A percentile compares a stretch with the other conserved stretches of the same genome.
These are phyloP conservation scores for Romanogobio albipinnatus DNA, from an alignment of 2,113 vertebrate species.

Conservation along the genomic window DNA sequence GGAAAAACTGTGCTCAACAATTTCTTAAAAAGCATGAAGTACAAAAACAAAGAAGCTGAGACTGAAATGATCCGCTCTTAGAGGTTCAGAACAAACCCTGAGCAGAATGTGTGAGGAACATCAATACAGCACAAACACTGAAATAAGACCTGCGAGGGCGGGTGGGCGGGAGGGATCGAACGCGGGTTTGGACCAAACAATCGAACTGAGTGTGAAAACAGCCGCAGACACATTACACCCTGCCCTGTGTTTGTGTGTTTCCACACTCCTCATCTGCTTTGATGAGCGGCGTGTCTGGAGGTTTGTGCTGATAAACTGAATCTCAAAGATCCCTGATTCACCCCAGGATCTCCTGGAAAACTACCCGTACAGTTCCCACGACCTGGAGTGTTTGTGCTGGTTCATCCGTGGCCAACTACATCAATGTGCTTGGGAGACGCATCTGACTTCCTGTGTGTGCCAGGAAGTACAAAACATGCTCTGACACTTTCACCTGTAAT, in stretches of 20 bases:
- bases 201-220: not conserved
- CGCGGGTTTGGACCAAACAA: slow-evolving; percentile 11
- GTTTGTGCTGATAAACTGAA: not conserved
- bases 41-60: slow-evolving; percentile 18
- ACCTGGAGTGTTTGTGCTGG: not conserved
- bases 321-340: not conserved
- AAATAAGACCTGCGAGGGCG: not conserved
- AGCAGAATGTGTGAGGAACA: slow-evolving; percentile 27
- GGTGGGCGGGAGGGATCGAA: not conserved
- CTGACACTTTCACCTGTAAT: not conserved
- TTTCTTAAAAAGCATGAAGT: not conserved
- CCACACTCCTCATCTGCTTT: not conserved
- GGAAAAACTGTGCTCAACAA: not conserved
- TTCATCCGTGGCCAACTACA: not conserved
- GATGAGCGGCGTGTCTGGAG: not conserved
- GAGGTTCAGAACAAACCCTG: slow-evolving; percentile 6
- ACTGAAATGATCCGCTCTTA: not conserved
- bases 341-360: not conserved
- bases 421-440: not conserved
- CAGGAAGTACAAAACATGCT: not conserved
- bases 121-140: slow-evolving; percentile 25
- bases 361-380: not conserved
- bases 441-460: not conserved
- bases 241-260: not conserved
- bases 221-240: not conserved